A percentile compares a stretch with the other conserved stretches of the same genome.
Conservation (phyloP, 92 coral and sea anemone species). For the Epizoanthus ramosus region DNA sequence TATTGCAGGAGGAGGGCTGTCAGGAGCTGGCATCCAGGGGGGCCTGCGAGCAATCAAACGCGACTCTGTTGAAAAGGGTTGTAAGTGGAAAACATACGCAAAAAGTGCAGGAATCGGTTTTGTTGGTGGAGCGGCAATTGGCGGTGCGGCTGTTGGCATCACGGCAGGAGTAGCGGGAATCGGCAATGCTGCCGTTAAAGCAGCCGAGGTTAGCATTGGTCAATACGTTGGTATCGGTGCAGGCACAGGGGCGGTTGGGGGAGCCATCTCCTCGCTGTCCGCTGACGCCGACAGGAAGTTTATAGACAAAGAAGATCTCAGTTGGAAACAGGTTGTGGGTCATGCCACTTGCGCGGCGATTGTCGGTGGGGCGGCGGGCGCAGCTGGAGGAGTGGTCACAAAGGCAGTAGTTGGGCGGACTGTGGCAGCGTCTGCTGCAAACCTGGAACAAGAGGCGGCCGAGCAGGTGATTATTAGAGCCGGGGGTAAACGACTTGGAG, state of each 20-base stretch:
- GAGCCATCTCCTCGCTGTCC: constrained; percentile 12
- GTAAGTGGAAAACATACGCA: constrained; percentile 26
- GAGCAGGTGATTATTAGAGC: constrained; percentile 19
- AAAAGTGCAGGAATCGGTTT: constrained; percentile 38
- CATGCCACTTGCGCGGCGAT: constrained; percentile 36
- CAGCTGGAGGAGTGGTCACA: constrained; percentile 45
- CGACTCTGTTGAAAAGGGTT: constrained; percentile 36
- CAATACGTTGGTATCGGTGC: constrained; percentile 40
- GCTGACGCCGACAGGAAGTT: constrained; percentile 35
- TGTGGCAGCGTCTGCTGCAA: constrained; percentile 34
- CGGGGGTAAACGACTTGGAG: constrained; percentile 34
- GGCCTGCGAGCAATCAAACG: constrained; percentile 16
- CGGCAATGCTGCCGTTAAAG: constrained; percentile 48
- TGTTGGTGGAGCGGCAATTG: constrained; percentile 36
- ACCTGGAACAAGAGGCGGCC: constrained; percentile 32
- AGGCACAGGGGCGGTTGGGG: constrained; percentile 44
- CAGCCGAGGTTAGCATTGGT: constrained; percentile 6
- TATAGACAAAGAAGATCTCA: constrained; percentile 43
- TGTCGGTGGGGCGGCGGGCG: constrained; percentile 35
- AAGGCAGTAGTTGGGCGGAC: constrained; percentile 12
- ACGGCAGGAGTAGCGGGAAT: constrained; percentile 45
- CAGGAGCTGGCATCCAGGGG: constrained; percentile 18
- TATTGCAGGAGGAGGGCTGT: constrained; percentile 15
- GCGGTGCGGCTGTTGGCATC: constrained; percentile 57
- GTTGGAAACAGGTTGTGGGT: constrained; percentile 37